Percentiles rank a stretch among this genome's conserved stretches.
phyloP scores from a whole-genome alignment of 2,888 invertebrate genomes.

The Lasius fuliginosus region DNA sequence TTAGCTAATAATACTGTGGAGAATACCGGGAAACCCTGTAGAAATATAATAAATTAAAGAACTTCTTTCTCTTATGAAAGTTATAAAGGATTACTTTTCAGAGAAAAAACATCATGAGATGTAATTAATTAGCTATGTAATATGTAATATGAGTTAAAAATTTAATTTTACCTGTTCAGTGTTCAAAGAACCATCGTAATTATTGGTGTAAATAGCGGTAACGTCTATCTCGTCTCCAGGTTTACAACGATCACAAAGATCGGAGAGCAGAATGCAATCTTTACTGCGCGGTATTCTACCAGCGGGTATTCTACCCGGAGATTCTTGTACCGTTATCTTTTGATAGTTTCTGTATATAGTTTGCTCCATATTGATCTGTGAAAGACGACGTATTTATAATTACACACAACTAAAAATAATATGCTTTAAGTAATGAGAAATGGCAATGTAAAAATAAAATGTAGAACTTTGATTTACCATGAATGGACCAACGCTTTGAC shows the following conservation, averaged over 20 bases:
- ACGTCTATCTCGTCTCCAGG: constrained; percentile 99
- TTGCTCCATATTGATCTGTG: constrained; percentile 98
- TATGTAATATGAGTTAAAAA: not conserved
- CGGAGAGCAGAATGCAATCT: constrained; percentile 97
- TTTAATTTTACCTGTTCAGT: constrained; percentile 90
- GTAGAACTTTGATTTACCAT: constrained; percentile 88
- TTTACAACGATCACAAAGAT: constrained; percentile 98
- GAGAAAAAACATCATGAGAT: not conserved
- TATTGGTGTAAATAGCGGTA: constrained; percentile 98
- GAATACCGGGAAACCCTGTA: constrained; percentile 98
- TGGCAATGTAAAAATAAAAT: constrained; percentile 43
- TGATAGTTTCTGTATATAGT: constrained; percentile 99
- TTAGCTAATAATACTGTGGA: constrained; percentile 99
- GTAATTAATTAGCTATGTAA: constrained; percentile 1
- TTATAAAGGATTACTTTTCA: not conserved
- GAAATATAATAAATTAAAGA: constrained; percentile 22
- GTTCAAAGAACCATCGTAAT: constrained; percentile 98
- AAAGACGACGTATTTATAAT: constrained; percentile 23
- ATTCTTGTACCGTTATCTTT: constrained; percentile 98
- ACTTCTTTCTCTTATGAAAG: not conserved
- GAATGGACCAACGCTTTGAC: constrained; percentile 98
- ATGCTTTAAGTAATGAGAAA: not conserved
- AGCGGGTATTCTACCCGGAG: constrained; percentile 98
- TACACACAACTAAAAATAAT: not conserved
- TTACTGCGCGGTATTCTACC: constrained; percentile 99